Conservation (phyloP, 1,140 invertebrate genomes). For the Diabrotica virgifera region DNA sequence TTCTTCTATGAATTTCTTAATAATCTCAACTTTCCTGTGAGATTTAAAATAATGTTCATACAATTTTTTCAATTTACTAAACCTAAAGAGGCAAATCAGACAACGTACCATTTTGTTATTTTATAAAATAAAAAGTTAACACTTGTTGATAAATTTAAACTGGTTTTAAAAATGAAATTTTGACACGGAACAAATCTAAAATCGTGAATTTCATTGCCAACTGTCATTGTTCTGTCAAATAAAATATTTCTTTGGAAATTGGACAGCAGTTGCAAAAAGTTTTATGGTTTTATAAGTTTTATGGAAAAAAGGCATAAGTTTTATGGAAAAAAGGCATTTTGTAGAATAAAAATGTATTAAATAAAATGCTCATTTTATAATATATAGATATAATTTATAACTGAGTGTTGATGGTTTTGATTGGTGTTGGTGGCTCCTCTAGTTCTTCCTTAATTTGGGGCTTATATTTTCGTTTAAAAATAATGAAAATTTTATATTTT, state of each 20-base stretch:
- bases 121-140: no score
- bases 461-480: conserved; percentile 20
- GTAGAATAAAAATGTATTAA: background rate
- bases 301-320: no score
- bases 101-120: background rate
- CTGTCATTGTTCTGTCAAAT: no score
- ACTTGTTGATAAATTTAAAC: no score
- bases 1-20: background rate
- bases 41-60: background rate
- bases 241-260: no score
- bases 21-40: background rate
- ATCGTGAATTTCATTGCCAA: no score
- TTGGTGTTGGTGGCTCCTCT: background rate
- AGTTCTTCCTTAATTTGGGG: conserved; percentile 9
- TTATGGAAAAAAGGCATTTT: no score
- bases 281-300: no score
- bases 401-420: background rate
- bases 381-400: background rate
- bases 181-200: no score
- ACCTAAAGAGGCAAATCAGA: background rate
- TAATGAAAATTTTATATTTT: conserved; percentile 15
- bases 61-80: background rate
- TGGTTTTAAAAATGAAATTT: no score
- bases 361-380: conserved; percentile 1
- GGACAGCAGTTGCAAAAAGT: no score